Base-by-base conservation (phyloP, 1,140 invertebrate genomes). In the Bacillus rossius region DNA sequence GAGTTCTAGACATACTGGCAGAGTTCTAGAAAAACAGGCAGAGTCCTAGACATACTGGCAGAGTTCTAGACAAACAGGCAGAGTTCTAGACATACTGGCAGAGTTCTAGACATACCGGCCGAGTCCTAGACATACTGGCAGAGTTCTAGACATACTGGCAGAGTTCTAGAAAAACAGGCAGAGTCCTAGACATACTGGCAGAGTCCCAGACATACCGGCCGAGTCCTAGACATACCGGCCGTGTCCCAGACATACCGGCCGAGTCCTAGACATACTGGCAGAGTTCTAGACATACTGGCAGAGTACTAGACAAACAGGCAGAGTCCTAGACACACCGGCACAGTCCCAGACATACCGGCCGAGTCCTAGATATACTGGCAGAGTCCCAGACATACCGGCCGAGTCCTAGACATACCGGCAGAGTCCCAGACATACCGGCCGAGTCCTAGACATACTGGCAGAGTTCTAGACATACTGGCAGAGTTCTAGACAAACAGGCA, bases 61-160 rank as follows among this genome's bases (percentile, higher is more conserved):
- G 14, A 50, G 13, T 26, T 22, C 25, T n/a, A 23, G 14, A 50
- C 16, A 49, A 3, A 49, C 16, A 22, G 5, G 29, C 3, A 19
- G 3, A 49, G 10, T 16, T 3, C 23, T n/a, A 5, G 3, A 60
- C 40, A 48, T 10, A 60, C 4, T 55, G 19, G 49, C 53, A 56
- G 59, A 60, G 42, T 48, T 16, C 48, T 29, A 48, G 40, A 60
- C 52, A 60, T 2, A 60, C 40, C 38, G 34, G 47, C 17, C 58
- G 2, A 63, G 38, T 53, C 29, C 61, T 55, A 63, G 61, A 63
- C 61, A 63, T 45, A 63, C 62, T 62, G 61, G 62, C 61, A 63
- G 57, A 63, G 60, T 62, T 34, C 61, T 61, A 63, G 55, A 63
- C 61, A 63, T 37, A 59, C 55, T 53, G 55, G 62, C 62, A 63